Base-by-base conservation (phyloP, 2,888 invertebrate species). In the Zeuzera pyrina region DNA sequence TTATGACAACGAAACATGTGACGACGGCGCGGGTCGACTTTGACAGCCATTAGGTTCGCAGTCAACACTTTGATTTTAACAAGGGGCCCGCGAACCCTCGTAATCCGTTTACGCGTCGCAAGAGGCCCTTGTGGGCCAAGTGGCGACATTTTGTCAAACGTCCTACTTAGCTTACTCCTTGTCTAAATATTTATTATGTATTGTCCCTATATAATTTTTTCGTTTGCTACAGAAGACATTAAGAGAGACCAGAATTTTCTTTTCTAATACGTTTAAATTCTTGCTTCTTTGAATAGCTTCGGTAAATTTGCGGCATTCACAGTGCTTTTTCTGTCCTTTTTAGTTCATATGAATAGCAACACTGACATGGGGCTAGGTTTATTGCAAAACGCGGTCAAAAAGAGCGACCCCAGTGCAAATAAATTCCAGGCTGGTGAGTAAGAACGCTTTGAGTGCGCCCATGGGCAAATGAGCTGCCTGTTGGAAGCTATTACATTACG, bases 21-120 rank as follows among this genome's bases (percentile, higher is more conserved):
- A 36, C 34, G 35, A 30, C 37, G 36, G 19, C 35, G 22, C 23
- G 42, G 33, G 36, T 36, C 36, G 42, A 39, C 38, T 42, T 49
- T 58, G 61, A 63, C 60, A 58, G 50, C 66, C 63, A 70, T 74
- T 69, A 68, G 57, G 54, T 52, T 53, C 45, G 47, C 55, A 63
- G 70, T 68, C 68, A 71, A 71, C 69, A 66, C 66, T 72, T 69
- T 62, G 68, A 69, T 70, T 69, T 66, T 66, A 69, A 66, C 64
- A 67, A 70, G 65, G 65, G 63, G 43, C 40, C 22, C 41, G 42
- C 47, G 53, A 49, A 65, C 69, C 70, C 63, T 65, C 58, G 59
- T 74, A 77, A 77, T 77, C 73, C 70, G 66, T 66, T 77, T 76
- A 72, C 60, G 53, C 57, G 41, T 53, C 54, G 45, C 54, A 48